A percentile compares a stretch with the other conserved stretches of the same genome.
These are phyloP conservation scores for Notocelia uddmanniana DNA, from an alignment of 2,888 invertebrate genomes.

Conservation along the genomic window DNA sequence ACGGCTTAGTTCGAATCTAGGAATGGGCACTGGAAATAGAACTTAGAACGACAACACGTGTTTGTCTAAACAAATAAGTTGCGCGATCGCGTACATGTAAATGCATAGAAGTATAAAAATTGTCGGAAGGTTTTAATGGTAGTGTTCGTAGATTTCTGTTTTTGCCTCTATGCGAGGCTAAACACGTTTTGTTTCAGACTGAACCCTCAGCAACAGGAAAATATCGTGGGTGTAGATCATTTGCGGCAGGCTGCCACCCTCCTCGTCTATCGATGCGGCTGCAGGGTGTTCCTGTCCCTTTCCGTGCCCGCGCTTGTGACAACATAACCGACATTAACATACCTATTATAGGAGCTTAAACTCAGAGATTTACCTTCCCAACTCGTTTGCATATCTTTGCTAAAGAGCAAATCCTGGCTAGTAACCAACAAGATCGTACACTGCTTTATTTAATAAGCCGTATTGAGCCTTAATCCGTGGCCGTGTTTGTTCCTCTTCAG, in stretches of 20 bases:
- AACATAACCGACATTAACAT: conserved; percentile 43
- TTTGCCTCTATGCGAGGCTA: neutral
- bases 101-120: neutral
- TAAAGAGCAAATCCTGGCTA: conserved; percentile 47
- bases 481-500: conserved; percentile 33
- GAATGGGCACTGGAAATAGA: neutral
- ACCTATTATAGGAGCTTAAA: conserved; percentile 51
- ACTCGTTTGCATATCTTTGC: conserved; percentile 50
- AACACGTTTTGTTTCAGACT: conserved; percentile 18
- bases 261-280: conserved; percentile 50
- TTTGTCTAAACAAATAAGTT: neutral
- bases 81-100: neutral
- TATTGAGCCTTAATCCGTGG: conserved; percentile 26
- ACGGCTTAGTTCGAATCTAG: neutral
- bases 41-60: neutral
- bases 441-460: conserved; percentile 20
- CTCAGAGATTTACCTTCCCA: conserved; percentile 51
- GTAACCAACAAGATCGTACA: conserved; percentile 20
- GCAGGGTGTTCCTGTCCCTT: conserved; percentile 53
- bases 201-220: conserved; percentile 28
- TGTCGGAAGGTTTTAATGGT: neutral
- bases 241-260: conserved; percentile 38
- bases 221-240: conserved; percentile 40
- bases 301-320: conserved; percentile 50
- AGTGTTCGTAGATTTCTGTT: neutral